A percentile compares a stretch with the other conserved stretches of the same genome.
Evolutionary conservation across 2,888 invertebrate genomes (phyloP).

Genomic region (Plebejus anna): DNA sequence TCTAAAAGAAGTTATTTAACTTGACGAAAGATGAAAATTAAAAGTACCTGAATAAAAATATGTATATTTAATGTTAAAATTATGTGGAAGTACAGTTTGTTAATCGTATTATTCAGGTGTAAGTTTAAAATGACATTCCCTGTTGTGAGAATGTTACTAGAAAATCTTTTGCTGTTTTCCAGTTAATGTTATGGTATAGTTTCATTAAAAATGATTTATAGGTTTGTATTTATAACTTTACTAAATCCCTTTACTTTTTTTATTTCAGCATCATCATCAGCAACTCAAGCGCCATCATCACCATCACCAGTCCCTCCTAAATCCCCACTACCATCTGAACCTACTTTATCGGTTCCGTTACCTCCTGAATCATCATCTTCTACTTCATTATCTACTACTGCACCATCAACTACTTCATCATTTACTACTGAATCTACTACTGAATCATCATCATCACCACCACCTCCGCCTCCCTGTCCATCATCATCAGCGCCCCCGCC

Average conservation of each 20-base stretch:
- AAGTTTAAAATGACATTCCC: too few relatives aligned
- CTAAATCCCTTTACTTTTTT: not conserved
- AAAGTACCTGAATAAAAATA: not conserved
- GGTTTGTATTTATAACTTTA: not conserved
- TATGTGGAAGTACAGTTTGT: too few relatives aligned
- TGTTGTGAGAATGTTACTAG: too few relatives aligned
- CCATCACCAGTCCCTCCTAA: not conserved
- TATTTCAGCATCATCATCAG: constrained; percentile 32
- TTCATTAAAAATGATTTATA: too few relatives aligned
- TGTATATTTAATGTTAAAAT: not conserved
- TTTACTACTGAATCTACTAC: not conserved
- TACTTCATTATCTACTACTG: not conserved
- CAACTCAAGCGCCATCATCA: constrained; percentile 27
- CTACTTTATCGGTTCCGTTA: not conserved
- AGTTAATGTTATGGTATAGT: too few relatives aligned
- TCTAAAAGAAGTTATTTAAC: constrained; percentile 38
- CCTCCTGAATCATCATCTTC: not conserved
- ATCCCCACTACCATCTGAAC: not conserved
- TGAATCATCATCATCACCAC: not conserved
- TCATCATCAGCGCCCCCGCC: not conserved
- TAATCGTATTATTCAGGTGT: too few relatives aligned
- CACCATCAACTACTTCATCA: not conserved
- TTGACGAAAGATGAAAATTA: constrained; percentile 32
- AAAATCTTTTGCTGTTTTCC: too few relatives aligned
- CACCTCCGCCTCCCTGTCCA: not conserved